Conservation (phyloP, 2,888 invertebrate species). For the Cryptus armator region DNA sequence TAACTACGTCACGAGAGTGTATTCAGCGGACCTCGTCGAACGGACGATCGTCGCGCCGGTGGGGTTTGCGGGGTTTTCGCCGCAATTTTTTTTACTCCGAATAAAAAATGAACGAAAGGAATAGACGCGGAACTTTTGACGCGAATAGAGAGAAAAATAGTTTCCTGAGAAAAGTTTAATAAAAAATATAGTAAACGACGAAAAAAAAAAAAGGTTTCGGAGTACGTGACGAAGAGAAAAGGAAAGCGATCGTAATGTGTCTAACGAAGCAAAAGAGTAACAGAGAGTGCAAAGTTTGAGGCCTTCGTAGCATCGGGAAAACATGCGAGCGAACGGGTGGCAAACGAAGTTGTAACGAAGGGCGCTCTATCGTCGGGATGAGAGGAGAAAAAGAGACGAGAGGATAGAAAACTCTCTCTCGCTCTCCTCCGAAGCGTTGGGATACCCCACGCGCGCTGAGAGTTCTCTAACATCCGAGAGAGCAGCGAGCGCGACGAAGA, state of each 20-base stretch:
- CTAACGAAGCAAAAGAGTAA: constrained; percentile 76
- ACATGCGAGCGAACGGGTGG: constrained; percentile 75
- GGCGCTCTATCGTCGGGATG: constrained; percentile 72
- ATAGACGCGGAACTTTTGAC: too few species aligned
- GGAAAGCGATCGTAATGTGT: constrained; percentile 59
- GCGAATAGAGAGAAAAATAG: too few species aligned
- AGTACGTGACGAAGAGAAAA: constrained; percentile 74
- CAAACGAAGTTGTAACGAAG: constrained; percentile 71
- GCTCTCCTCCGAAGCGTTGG: neutral
- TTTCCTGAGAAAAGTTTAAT: too few species aligned
- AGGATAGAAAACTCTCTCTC: constrained; percentile 23
- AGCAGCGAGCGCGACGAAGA: constrained; percentile 2
- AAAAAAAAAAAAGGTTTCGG: constrained; percentile 55
- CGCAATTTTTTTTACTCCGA: too few species aligned
- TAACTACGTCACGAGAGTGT: neutral
- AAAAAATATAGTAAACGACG: neutral
- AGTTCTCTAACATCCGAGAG: neutral
- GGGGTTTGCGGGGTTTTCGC: too few species aligned
- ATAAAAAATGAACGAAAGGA: too few species aligned
- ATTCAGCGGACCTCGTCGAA: neutral
- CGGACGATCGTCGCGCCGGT: neutral
- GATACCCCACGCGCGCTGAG: too few species aligned
- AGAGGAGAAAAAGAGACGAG: constrained; percentile 69
- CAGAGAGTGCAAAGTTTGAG: constrained; percentile 84
- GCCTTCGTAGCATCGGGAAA: constrained; percentile 83